Evolutionary conservation across 1,140 invertebrate genomes (phyloP).

Genomic region (Cataglyphis hispanica): DNA sequence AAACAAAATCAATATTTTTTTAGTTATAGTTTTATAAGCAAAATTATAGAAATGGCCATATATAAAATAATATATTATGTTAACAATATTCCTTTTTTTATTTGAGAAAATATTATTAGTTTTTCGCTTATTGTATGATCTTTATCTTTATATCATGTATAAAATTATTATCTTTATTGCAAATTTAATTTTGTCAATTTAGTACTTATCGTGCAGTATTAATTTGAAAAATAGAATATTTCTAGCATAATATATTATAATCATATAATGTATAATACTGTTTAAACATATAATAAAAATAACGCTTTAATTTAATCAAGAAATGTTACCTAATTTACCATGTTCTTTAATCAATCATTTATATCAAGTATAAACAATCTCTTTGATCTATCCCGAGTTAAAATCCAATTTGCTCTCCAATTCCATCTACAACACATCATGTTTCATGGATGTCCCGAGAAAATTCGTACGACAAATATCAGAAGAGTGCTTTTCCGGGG

Average conservation of each 20-base stretch:
- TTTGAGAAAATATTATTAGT: not conserved
- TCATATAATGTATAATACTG: not conserved
- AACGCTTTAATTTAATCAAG: not conserved
- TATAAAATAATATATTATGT: not conserved
- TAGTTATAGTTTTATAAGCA: not conserved
- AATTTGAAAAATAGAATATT: not conserved
- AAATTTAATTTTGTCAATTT: not conserved
- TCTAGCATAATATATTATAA: not conserved
- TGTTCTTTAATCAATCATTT: not conserved
- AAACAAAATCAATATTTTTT: not conserved
- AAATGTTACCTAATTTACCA: not conserved
- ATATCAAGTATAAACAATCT: not conserved
- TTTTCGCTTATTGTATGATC: not conserved
- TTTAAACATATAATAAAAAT: not conserved
- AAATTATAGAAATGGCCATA: not conserved
- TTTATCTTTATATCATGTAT: too few relatives aligned
- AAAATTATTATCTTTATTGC: not conserved
- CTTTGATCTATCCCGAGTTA: not conserved
- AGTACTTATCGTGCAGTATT: not conserved
- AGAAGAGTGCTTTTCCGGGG: not conserved
- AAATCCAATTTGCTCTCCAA: conserved; percentile 5
- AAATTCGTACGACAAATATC: conserved; percentile 42
- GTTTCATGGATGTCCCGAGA: not conserved
- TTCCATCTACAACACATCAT: conserved; percentile 13
- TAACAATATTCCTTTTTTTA: not conserved